phyloP scores from a whole-genome alignment of 1,140 invertebrate species.

The Drosophila triauraria region DNA sequence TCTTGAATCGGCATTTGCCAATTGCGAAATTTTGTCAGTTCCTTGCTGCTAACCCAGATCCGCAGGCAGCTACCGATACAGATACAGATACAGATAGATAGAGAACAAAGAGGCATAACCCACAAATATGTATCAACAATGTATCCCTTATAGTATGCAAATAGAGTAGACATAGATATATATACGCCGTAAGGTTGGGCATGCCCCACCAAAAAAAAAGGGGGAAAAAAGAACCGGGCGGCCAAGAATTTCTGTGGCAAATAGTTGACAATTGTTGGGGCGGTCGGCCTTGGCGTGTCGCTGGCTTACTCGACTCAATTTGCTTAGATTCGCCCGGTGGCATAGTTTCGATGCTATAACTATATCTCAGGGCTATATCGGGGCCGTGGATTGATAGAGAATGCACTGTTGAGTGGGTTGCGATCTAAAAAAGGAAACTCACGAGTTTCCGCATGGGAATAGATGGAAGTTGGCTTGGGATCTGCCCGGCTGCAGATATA shows the following conservation, averaged over 20 bases:
- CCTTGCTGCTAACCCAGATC: conserved; percentile 43
- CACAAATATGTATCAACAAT: conserved; percentile 32
- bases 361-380: conserved; percentile 42
- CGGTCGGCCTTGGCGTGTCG: conserved; percentile 62
- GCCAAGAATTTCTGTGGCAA: conserved; percentile 60
- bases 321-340: conserved; percentile 40
- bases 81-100: conserved; percentile 12
- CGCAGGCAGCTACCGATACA: conserved; percentile 21
- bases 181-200: conserved; percentile 4
- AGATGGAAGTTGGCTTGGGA: background rate
- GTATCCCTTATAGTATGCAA: conserved; percentile 29
- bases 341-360: conserved; percentile 41
- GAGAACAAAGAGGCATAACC: conserved; percentile 18
- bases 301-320: conserved; percentile 39
- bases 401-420: conserved; percentile 1
- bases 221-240: conserved; percentile 2
- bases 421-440: conserved; percentile 15
- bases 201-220: conserved; percentile 1
- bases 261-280: conserved; percentile 72
- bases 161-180: conserved; percentile 12
- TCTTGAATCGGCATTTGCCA: conserved; percentile 25
- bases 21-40: conserved; percentile 48
- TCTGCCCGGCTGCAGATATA: too few species aligned
- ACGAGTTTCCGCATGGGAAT: conserved; percentile 25
- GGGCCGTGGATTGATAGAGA: conserved; percentile 1